These are phyloP conservation scores for Malaclemys terrapin DNA, from an alignment of 2,113 vertebrate genomes.

Conservation along the genomic window DNA sequence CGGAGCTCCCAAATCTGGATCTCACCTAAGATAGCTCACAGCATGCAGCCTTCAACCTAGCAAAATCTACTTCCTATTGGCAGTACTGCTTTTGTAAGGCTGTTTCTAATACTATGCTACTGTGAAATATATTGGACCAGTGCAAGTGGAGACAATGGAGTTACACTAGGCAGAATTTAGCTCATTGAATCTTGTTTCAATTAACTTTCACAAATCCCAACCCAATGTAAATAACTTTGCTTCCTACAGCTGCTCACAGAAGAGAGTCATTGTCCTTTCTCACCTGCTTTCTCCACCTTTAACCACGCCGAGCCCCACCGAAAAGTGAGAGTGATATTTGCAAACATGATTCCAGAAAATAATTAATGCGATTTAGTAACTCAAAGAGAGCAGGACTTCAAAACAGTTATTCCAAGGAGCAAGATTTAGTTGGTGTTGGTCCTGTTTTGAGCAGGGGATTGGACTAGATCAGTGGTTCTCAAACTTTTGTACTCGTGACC, in stretches of 20 bases:
- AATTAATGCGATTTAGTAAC: neutral
- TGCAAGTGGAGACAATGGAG: too few relatives aligned
- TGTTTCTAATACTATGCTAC: too few relatives aligned
- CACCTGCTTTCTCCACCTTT: neutral
- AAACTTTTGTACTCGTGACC: too few relatives aligned
- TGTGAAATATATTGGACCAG: neutral
- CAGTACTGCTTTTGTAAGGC: neutral
- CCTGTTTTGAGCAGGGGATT: too few relatives aligned
- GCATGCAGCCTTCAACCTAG: neutral
- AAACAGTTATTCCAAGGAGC: neutral
- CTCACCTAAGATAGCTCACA: neutral
- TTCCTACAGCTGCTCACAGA: neutral
- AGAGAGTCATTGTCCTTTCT: neutral
- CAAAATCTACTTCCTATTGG: neutral
- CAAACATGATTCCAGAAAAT: neutral
- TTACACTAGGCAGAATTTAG: neutral
- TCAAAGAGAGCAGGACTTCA: neutral
- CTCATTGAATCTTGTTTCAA: neutral
- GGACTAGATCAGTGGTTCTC: too few relatives aligned
- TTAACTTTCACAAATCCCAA: neutral
- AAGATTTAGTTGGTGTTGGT: neutral
- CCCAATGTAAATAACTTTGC: neutral
- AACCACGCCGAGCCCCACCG: neutral
- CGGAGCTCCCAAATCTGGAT: neutral
- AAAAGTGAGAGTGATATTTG: neutral